Conservation (phyloP, 2,113 vertebrate genomes). For the Oreochromis niloticus region DNA sequence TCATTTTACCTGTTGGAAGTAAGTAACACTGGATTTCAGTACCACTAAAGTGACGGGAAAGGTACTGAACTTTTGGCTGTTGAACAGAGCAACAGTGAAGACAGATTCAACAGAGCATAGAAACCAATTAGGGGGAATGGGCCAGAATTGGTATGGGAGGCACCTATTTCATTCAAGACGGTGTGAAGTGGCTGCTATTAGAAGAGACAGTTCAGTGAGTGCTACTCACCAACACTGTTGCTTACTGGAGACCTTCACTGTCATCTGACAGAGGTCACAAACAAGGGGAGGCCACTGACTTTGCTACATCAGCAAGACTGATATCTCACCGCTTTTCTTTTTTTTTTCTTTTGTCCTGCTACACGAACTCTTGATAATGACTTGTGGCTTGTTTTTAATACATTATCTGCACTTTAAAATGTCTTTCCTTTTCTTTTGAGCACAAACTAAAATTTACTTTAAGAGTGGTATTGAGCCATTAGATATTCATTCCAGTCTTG, state of each 20-base stretch:
- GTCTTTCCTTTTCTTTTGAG: neutral
- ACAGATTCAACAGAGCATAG: conserved; percentile 48
- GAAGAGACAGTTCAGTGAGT: conserved; percentile 55
- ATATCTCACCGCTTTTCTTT: neutral
- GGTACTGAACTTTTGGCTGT: conserved; percentile 4
- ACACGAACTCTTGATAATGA: neutral
- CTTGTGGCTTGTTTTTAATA: neutral
- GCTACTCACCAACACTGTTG: conserved; percentile 41
- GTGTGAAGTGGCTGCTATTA: conserved; percentile 37
- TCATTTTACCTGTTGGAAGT: conserved; percentile 1
- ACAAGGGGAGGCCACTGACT: conserved; percentile 23
- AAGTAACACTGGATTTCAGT: neutral
- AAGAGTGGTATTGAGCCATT: neutral
- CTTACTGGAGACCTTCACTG: conserved; percentile 60
- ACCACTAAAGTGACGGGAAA: conserved; percentile 24
- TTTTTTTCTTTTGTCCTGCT: neutral
- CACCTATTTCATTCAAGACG: conserved; percentile 51
- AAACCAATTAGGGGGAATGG: conserved; percentile 56
- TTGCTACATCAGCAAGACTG: conserved; percentile 28
- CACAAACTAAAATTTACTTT: neutral
- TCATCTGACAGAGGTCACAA: conserved; percentile 58
- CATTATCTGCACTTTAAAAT: conserved; percentile 1
- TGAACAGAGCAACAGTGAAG: conserved; percentile 16
- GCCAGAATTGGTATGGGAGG: conserved; percentile 48
- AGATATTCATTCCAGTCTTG: conserved; percentile 7